Evolutionary conservation across 2,113 vertebrate species (phyloP).

Genomic region (Pomatorhinus ruficollis): DNA sequence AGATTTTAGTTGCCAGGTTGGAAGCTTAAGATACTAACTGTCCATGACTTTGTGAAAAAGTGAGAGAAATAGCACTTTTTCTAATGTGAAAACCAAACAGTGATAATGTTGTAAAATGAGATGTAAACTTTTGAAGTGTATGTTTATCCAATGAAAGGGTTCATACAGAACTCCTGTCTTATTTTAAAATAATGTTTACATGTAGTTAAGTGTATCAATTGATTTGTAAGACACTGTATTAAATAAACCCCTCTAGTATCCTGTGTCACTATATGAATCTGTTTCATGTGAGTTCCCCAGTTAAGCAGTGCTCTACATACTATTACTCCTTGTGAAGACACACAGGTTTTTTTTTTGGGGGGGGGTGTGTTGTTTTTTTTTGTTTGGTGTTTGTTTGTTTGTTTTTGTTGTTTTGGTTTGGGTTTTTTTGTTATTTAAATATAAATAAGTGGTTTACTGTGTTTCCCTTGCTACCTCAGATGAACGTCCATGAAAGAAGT

Average conservation of each 20-base stretch:
- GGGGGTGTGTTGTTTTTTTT: no score
- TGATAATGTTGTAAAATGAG: not conserved
- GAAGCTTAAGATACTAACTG: not conserved
- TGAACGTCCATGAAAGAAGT: not conserved
- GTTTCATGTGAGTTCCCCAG: not conserved
- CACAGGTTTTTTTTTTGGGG: no score
- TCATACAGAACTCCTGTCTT: not conserved
- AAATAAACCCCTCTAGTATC: not conserved
- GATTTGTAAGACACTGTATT: not conserved
- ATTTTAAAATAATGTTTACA: not conserved
- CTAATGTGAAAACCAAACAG: not conserved
- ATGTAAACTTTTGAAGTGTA: not conserved
- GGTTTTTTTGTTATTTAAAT: not conserved
- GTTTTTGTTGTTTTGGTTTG: not conserved
- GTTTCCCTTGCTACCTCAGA: not conserved
- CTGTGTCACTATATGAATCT: not conserved
- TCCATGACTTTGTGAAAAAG: not conserved
- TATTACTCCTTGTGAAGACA: not conserved
- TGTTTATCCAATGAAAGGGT: not conserved
- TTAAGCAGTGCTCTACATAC: not conserved
- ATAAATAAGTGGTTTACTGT: not conserved
- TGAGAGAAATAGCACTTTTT: not conserved
- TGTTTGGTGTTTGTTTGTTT: no score
- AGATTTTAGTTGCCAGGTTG: not conserved
- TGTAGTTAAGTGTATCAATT: not conserved